These are phyloP conservation scores for Clarias batrachus DNA, from an alignment of 2,113 vertebrate species.

Conservation along the genomic window DNA sequence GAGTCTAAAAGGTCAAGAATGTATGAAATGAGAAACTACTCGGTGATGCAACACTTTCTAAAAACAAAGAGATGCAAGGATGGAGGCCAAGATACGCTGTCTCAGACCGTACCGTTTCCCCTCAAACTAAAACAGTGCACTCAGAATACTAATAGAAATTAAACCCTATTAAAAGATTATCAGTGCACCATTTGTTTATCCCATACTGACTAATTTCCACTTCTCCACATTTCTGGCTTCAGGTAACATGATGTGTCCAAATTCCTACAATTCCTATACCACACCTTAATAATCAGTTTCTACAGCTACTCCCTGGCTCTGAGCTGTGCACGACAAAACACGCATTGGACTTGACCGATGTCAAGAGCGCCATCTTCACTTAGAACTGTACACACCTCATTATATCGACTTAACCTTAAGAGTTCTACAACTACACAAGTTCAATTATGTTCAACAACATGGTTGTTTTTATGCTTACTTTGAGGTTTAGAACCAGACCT, in stretches of 20 bases:
- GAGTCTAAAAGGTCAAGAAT: not conserved
- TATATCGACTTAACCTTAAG: not conserved
- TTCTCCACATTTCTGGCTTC: not conserved
- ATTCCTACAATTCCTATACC: not conserved
- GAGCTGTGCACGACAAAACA: constrained; percentile 7
- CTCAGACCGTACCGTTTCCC: not conserved
- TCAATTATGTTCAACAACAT: not conserved
- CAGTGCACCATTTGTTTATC: not conserved
- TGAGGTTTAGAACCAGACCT: not conserved
- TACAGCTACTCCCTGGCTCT: not conserved
- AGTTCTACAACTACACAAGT: not conserved
- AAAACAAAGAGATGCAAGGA: not conserved
- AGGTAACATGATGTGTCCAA: not conserved
- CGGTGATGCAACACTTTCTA: not conserved
- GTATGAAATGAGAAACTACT: not conserved
- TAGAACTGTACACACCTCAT: not conserved
- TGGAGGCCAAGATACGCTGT: not conserved
- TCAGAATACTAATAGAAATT: not conserved
- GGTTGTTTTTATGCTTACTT: not conserved
- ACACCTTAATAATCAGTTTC: constrained; percentile 5
- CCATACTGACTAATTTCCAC: not conserved
- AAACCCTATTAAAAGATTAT: not conserved
- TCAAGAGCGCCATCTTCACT: not conserved
- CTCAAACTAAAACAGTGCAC: not conserved
- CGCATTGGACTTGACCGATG: not conserved